phyloP scores from a whole-genome alignment of 1,140 invertebrate genomes.

The Dreissena rostriformis region DNA sequence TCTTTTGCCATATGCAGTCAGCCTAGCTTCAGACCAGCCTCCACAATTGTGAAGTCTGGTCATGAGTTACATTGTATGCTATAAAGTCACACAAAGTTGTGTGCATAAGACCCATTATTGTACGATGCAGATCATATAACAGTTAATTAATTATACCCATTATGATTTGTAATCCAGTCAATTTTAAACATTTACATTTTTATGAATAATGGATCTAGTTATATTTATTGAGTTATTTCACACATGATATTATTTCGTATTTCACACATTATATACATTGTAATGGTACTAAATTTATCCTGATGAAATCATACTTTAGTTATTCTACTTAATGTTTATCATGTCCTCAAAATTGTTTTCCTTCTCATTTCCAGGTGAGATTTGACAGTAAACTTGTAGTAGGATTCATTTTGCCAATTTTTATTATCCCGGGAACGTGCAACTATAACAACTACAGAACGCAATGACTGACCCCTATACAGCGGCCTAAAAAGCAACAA shows the following conservation, averaged over 20 bases:
- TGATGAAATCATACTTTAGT: background rate
- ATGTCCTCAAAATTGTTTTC: background rate
- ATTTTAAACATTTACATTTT: background rate
- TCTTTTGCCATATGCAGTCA: no score
- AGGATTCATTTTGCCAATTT: background rate
- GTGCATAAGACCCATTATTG: no score
- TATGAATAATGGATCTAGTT: background rate
- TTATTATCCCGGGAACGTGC: background rate
- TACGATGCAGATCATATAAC: no score
- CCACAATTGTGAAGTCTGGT: no score
- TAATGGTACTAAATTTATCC: background rate
- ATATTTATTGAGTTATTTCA: background rate
- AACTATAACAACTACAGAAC: background rate
- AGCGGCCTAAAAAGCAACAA: no score
- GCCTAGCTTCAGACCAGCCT: no score
- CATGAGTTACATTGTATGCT: no score
- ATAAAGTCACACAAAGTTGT: no score
- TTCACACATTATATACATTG: background rate
- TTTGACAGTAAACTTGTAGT: background rate
- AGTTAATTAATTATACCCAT: no score
- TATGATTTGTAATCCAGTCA: no score
- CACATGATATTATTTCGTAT: no score
- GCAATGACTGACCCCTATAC: no score
- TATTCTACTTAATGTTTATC: background rate
- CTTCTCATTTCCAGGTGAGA: constrained; percentile 3